Evolutionary conservation across 2,888 invertebrate species (phyloP).

Genomic region (Chloroclysta siterata): DNA sequence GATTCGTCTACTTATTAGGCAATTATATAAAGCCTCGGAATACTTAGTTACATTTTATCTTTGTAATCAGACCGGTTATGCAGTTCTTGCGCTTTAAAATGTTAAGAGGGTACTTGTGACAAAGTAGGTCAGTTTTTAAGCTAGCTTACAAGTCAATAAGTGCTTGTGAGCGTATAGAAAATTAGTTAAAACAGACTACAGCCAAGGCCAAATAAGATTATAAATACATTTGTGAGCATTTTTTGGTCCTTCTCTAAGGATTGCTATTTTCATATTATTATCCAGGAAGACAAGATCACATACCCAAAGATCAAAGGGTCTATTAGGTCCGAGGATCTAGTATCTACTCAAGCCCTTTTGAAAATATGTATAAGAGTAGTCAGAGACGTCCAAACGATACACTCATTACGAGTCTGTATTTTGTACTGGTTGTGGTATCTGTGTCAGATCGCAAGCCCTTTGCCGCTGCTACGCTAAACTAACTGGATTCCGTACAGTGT

Average conservation of each 20-base stretch:
- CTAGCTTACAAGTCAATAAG: not conserved
- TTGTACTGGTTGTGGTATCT: no score
- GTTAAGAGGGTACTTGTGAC: not conserved
- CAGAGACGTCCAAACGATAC: no score
- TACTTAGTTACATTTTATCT: conserved; percentile 40
- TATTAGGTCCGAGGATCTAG: no score
- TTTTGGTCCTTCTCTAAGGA: no score
- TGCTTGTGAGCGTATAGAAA: not conserved
- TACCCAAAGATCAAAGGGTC: no score
- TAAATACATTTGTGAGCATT: no score
- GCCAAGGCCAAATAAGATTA: not conserved
- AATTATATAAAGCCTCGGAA: conserved; percentile 50
- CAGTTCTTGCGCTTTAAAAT: conserved; percentile 11
- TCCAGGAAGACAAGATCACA: no score
- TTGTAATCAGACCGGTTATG: conserved; percentile 36
- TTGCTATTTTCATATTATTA: no score
- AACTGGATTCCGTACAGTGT: not conserved
- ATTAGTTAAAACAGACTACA: not conserved
- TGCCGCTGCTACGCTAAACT: not conserved
- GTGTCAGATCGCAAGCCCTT: not conserved
- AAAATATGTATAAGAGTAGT: no score
- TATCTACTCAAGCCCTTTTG: no score
- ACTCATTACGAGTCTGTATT: no score
- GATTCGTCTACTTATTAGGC: conserved; percentile 62
- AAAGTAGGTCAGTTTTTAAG: conserved; percentile 5